A percentile compares a stretch with the other conserved stretches of the same genome.
phyloP scores from a whole-genome alignment of 2,888 invertebrate species.

The Stenodera caucasica region DNA sequence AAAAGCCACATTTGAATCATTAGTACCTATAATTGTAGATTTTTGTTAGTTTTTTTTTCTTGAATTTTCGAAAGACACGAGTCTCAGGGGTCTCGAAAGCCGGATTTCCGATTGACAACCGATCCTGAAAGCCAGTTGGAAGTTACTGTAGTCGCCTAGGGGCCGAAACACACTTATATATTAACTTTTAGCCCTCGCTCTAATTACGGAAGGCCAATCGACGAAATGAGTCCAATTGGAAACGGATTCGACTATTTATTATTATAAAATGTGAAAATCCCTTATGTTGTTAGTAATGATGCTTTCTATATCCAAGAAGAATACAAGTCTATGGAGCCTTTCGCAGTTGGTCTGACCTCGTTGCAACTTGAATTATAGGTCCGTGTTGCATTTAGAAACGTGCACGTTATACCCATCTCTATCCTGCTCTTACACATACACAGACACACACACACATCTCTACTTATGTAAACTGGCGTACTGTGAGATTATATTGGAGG shows the following conservation, averaged over 20 bases:
- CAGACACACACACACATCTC: too few relatives aligned
- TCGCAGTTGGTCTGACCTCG: constrained; percentile 35
- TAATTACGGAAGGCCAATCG: constrained; percentile 5
- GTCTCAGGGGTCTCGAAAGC: neutral
- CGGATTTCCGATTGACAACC: neutral
- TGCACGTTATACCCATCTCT: constrained; percentile 17
- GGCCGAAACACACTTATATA: neutral
- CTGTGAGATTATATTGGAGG: constrained; percentile 51
- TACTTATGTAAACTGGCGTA: constrained; percentile 20
- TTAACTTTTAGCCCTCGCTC: neutral
- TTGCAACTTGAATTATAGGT: constrained; percentile 43
- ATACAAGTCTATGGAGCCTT: neutral
- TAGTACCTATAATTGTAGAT: too few relatives aligned
- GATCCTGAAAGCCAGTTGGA: neutral
- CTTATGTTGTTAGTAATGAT: neutral
- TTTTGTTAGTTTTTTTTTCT: too few relatives aligned
- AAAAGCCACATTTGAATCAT: too few relatives aligned
- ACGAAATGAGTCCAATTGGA: neutral
- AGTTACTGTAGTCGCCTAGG: neutral
- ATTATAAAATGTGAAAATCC: neutral
- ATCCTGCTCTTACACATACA: constrained; percentile 18
- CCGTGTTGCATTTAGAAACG: constrained; percentile 40
- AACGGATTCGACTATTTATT: neutral
- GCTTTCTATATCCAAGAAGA: neutral
- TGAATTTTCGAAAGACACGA: neutral